Evolutionary conservation across 2,888 invertebrate genomes (phyloP), one percentile per base, ranked within the genome.

Genomic region (Cryptus armator): DNA sequence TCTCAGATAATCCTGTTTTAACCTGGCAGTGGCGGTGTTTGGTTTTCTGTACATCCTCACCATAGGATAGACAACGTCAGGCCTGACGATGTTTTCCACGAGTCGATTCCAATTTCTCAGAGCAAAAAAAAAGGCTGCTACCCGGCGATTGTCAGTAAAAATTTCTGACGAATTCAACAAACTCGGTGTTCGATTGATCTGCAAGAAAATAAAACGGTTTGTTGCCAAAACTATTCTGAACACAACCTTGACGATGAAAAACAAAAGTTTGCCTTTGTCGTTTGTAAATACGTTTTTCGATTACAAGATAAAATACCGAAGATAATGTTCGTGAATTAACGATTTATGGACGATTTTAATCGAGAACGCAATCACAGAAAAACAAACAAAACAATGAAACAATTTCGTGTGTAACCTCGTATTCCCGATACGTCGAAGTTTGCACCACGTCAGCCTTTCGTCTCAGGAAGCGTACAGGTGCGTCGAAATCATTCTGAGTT

Each of bases 1-100:
- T 79, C 99, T 96, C 92, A 99, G 95, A 94, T 99, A 99, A 94
- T 99, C 99, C 94, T 99, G 99, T 94, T 98, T 98, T 93, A 99
- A 95, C 89, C 99, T 96, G 19, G 97, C 96, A 24, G 97, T 96
- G 0, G 98, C 98, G 89, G 96, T 96, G 82, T 95, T 95, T 87
- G 95, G 94, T 94, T 95, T 96, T 90, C 94, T 94, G 93, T 95
- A 95, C 93, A 93, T 93, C 64, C 86, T 91, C 85, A 89, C 89
- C 89, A 89, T 90, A 56, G 59, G 64, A 77, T 32, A 44, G 48
- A 5, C 48, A 9, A 59, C 56, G 19, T 56, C 46, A n/a, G 66
- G 51, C 19, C 32, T 24, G 71, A 44, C 62, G 46, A 84, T 70
- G 9, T 80, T 68, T 77, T 32, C 7, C 32, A 4, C 4, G 29